Conservation (phyloP, 2,113 vertebrate species). For the Pongo abelii region DNA sequence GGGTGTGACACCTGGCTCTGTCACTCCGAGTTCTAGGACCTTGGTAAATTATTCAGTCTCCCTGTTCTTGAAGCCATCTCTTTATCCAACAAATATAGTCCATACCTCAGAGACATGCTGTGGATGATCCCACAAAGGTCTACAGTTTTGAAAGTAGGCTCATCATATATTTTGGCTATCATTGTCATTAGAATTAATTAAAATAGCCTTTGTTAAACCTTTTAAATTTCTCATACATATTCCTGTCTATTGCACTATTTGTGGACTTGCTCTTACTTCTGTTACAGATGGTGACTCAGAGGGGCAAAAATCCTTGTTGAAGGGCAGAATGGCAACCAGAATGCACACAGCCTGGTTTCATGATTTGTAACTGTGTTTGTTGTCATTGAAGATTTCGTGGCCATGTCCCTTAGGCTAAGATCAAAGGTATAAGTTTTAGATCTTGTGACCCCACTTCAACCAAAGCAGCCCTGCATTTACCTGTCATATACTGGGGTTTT, state of each 20-base stretch:
- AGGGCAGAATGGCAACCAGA: not conserved
- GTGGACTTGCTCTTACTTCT: not conserved
- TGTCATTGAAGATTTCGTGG: not conserved
- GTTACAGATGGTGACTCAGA: fast-evolving
- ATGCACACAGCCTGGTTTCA: fast-evolving
- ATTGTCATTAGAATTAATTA: not conserved
- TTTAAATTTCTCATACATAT: not conserved
- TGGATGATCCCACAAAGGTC: not conserved
- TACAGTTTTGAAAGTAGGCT: not conserved
- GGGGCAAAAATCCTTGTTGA: not conserved
- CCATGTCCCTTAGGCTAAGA: not conserved
- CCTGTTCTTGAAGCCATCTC: not conserved
- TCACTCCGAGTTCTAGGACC: not conserved
- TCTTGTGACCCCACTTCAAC: not conserved
- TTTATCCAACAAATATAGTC: not conserved
- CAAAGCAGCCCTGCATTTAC: not conserved
- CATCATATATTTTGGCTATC: not conserved
- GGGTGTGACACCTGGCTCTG: not conserved
- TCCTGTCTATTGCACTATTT: not conserved
- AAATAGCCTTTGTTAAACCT: not conserved
- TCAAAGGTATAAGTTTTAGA: not conserved
- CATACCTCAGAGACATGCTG: not conserved
- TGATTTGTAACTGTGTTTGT: not conserved
- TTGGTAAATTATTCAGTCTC: not conserved
- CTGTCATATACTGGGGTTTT: not conserved